Conservation (phyloP, 2,888 invertebrate species). For the Leucoptera coffeella region DNA sequence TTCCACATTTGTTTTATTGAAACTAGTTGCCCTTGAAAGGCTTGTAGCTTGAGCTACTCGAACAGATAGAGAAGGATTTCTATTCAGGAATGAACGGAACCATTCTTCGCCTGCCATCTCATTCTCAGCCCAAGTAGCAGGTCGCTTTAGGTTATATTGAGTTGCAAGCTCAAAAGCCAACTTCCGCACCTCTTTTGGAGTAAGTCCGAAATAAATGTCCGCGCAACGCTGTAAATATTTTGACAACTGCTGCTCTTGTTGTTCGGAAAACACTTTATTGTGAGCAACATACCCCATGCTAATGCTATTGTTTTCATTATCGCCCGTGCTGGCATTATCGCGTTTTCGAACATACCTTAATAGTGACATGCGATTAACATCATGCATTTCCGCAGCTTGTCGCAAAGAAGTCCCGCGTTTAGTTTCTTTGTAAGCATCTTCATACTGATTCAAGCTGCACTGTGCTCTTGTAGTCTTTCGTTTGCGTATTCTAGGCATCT, state of each 20-base stretch:
- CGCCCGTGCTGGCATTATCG: too few species aligned
- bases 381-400: too few species aligned
- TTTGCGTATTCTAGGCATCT: too few species aligned
- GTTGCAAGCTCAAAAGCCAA: slow-evolving; percentile 10
- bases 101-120: slow-evolving; percentile 11
- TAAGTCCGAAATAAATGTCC: slow-evolving; percentile 4
- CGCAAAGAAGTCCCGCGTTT: too few species aligned
- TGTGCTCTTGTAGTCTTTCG: too few species aligned
- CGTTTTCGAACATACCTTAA: too few species aligned
- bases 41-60: slow-evolving; percentile 12
- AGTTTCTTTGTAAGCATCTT: too few species aligned
- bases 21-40: slow-evolving; percentile 11
- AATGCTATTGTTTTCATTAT: too few species aligned
- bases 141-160: slow-evolving; percentile 9
- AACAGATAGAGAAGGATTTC: slow-evolving; percentile 11
- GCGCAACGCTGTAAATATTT: slow-evolving; percentile 3
- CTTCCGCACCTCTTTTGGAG: slow-evolving; percentile 7
- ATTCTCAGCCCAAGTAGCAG: slow-evolving; percentile 9
- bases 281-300: too few species aligned
- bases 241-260: slow-evolving; percentile 2
- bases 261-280: too few species aligned
- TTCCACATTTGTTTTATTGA: slow-evolving; percentile 11
- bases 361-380: too few species aligned
- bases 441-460: too few species aligned
- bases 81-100: slow-evolving; percentile 10